Evolutionary conservation across 1,140 invertebrate genomes (phyloP), one percentile per base, ranked within the genome.

Genomic region (Zaprionus kolodkinae): DNA sequence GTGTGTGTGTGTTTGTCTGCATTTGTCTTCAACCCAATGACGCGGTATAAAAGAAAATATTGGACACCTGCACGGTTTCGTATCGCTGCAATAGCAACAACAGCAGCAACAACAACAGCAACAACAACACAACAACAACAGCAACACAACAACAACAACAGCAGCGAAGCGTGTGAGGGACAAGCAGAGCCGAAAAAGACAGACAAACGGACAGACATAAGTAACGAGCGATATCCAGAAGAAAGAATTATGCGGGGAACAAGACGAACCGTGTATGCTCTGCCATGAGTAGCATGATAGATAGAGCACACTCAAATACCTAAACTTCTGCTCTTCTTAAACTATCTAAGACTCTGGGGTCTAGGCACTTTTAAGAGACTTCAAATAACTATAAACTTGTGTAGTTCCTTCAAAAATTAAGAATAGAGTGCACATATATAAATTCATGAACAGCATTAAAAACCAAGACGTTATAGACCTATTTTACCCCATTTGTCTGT

Each of bases 41-140:
- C 82, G 82, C 75, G 82, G 75, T 85, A 78, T 78, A 85, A 85
- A 83, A 87, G 77, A 87, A 88, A 87, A 91, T 87, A 81, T 91
- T 91, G 88, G 83, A 91, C 88, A 91, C 88, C 88, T 91, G 88
- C 88, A 87, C 78, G 83, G 81, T 91, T 87, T 91, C 76, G 78
- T 73, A 84, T 83, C 68, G 59, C 81, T 69, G 72, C 77, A 65
- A 78, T 50, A 66, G 72, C 67, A 79, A 70, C 79, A 52, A 61
- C 35, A 21, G 61, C 70, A 70, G 17, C 45, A 17, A 6, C 43
- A 66, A 11, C 45, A 48, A 17, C 43, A 50, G 55, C 48, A 45
- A 10, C 55, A 65, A 48, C 15, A n/a, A n/a, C n/a, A 50, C 21
- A 21, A 21, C 21, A 21, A 21, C 21, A 21, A 76, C 67, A 66